Percentiles rank a stretch among this genome's conserved stretches.
phyloP scores from a whole-genome alignment of 1,140 invertebrate species.

The Galendromus occidentalis region DNA sequence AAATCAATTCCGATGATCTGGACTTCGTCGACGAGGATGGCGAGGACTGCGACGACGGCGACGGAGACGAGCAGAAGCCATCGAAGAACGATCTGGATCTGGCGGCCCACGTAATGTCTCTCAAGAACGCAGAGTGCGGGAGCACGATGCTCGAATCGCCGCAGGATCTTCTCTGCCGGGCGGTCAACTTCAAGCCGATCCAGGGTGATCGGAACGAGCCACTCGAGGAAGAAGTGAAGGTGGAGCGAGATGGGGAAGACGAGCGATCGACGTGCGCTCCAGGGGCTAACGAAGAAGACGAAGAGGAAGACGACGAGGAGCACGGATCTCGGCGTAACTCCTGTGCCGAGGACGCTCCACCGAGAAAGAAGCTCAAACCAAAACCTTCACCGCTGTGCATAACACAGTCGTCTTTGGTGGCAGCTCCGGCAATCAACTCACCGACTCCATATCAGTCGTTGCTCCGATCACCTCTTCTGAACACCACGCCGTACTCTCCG shows the following conservation, averaged over 20 bases:
- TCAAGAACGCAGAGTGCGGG: neutral
- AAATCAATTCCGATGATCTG: neutral
- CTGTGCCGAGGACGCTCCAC: constrained; percentile 15
- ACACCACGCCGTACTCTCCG: constrained; percentile 21
- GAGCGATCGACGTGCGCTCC: constrained; percentile 8
- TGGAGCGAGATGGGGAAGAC: constrained; percentile 16
- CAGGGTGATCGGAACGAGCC: constrained; percentile 22
- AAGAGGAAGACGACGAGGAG: constrained; percentile 25
- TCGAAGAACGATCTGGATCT: no score
- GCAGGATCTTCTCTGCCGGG: neutral
- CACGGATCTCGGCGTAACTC: constrained; percentile 23
- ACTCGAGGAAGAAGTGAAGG: constrained; percentile 24
- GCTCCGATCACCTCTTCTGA: neutral
- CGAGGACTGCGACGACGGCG: neutral
- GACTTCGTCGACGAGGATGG: neutral
- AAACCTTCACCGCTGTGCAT: constrained; percentile 34
- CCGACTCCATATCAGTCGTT: neutral
- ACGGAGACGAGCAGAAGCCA: neutral
- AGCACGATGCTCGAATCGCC: neutral
- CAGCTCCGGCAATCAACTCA: constrained; percentile 33
- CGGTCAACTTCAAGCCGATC: constrained; percentile 17
- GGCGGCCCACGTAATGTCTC: no score
- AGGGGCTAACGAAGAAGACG: neutral
- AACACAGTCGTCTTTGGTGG: constrained; percentile 31
- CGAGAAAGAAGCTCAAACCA: constrained; percentile 35